phyloP scores from a whole-genome alignment of 2,888 invertebrate genomes.

The Drosophila mimetica region DNA sequence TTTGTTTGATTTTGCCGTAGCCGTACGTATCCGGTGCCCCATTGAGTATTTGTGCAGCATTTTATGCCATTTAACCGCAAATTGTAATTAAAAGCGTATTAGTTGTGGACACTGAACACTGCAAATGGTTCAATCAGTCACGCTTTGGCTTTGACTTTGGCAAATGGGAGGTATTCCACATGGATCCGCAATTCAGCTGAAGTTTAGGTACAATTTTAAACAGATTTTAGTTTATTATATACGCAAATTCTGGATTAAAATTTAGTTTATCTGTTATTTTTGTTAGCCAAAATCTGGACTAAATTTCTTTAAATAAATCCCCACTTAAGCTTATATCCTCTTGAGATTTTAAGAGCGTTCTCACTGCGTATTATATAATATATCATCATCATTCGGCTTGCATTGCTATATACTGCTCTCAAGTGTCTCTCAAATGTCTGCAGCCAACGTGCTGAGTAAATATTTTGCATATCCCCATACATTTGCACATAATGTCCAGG shows the following conservation, averaged over 20 bases:
- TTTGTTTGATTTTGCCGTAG: slow-evolving; percentile 19
- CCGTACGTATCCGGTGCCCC: slow-evolving; percentile 7
- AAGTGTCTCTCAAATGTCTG: slow-evolving; percentile 56
- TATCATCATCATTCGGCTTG: slow-evolving; percentile 15
- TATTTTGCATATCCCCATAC: slow-evolving; percentile 47
- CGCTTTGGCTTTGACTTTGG: slow-evolving; percentile 25
- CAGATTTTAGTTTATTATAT: background rate
- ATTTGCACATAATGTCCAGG: slow-evolving; percentile 3
- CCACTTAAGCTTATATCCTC: background rate
- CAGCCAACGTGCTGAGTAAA: slow-evolving; percentile 45
- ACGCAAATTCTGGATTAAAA: background rate
- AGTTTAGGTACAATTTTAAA: background rate
- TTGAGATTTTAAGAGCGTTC: background rate
- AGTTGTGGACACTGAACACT: slow-evolving; percentile 16
- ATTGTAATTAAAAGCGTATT: slow-evolving; percentile 60
- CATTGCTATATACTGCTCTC: slow-evolving; percentile 33
- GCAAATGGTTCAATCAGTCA: slow-evolving; percentile 37
- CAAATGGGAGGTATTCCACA: background rate
- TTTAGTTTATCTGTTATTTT: background rate
- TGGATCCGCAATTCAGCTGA: background rate
- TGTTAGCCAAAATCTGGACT: background rate
- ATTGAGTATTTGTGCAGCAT: slow-evolving; percentile 25
- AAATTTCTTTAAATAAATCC: background rate
- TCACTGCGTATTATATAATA: background rate
- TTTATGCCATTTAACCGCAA: slow-evolving; percentile 52